Evolutionary conservation across 2,113 vertebrate genomes (phyloP).

Genomic region (Embiotoca jacksoni): DNA sequence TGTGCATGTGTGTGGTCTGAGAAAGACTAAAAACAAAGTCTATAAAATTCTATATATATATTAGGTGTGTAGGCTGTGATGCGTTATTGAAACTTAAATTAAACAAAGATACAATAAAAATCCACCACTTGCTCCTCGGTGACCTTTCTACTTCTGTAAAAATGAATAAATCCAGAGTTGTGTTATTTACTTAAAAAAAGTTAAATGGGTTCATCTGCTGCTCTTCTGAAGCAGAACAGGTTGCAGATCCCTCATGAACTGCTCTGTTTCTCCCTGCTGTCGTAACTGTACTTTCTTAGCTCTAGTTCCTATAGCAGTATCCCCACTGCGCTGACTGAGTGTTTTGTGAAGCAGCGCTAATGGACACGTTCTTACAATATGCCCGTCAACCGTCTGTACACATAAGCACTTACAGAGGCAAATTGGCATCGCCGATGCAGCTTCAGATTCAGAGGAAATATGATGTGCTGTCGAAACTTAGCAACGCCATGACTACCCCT

Average conservation of each 20-base stretch:
- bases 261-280: conserved; percentile 46
- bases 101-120: conserved; percentile 1
- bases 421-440: conserved; percentile 44
- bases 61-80: not conserved
- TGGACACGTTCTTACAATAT: conserved; percentile 52
- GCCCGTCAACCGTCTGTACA: conserved; percentile 55
- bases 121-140: not conserved
- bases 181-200: conserved; percentile 52
- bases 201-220: conserved; percentile 20
- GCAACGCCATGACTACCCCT: not conserved
- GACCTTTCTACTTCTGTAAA: not conserved
- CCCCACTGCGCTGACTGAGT: conserved; percentile 56
- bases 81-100: conserved; percentile 1
- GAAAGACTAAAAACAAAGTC: conserved; percentile 39
- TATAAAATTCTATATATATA: conserved; percentile 9
- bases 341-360: conserved; percentile 62
- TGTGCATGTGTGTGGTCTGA: conserved; percentile 26
- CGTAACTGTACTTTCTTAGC: conserved; percentile 63
- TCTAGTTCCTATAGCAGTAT: conserved; percentile 62
- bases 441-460: conserved; percentile 38
- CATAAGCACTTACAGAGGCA: conserved; percentile 47
- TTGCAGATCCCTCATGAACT: conserved; percentile 54
- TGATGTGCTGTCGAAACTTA: conserved; percentile 49
- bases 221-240: conserved; percentile 30
- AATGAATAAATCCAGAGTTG: conserved; percentile 32